Evolutionary conservation across 2,888 invertebrate species (phyloP), one percentile per base, ranked within the genome.

Genomic region (Eristalinus aeneus): DNA sequence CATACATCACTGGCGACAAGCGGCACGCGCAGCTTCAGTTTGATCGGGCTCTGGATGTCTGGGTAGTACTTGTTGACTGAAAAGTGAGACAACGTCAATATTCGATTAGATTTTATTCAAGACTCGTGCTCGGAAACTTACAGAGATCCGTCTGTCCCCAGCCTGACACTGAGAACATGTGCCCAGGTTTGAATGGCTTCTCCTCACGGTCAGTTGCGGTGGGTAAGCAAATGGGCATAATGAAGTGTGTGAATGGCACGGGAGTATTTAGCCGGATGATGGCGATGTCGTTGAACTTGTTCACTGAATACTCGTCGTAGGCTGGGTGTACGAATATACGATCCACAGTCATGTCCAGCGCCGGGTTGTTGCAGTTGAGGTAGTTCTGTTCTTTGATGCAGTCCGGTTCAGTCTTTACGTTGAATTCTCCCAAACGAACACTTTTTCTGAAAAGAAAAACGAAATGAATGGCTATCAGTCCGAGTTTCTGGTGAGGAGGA

Each of bases 371-470:
- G 89, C 97, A 97, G 6, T 92, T 92, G 16, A 92, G 87, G 75
- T 91, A 90, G 74, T 90, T 90, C 75, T 81, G 90, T 88, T 89
- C 93, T 90, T 91, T 90, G 22, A 94, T 92, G 90, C 96, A 96
- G 89, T 96, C 96, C 0, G 93, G 91, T 46, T 94, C 93, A 0
- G 93, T 94, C 88, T 94, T 93, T 0, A 93, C 94, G 89, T 96
- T 94, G 89, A 95, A 95, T 91, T 96, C 96, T 0, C 96, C 96
- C 53, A 96, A 91, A 11, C 95, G 93, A 2, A 94, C 94, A 54
- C 93, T 92, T 85, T 93, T 91, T 65, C 92, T 92, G 46, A 16
- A 61, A 61, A 32, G 12, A 71, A 65, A 58, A 46, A 39, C 56
- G 1, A 22, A 34, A 39, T 22, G n/a, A n/a, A 75, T 46, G 10